Evolutionary conservation across 2,797 vertebrate species (phyloP).

Genomic region (Channa striata): DNA sequence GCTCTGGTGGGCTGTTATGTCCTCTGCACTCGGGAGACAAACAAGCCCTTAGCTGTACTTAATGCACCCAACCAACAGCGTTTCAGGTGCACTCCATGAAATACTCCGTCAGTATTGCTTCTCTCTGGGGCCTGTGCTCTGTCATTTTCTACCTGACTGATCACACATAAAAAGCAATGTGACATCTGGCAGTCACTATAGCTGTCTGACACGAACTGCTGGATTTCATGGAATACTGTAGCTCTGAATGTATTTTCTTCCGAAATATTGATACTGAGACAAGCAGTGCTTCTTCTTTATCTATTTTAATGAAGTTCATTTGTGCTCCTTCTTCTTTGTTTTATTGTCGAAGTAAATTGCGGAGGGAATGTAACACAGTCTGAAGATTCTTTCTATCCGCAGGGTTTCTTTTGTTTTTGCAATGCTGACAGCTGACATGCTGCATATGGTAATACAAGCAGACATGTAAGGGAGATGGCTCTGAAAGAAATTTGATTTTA

Average conservation of each 20-base stretch:
- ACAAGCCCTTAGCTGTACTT: constrained; percentile 80
- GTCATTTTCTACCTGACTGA: constrained; percentile 78
- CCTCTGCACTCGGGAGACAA: constrained; percentile 73
- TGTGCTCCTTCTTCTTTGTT: not conserved
- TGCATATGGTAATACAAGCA: constrained; percentile 60
- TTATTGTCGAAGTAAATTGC: constrained; percentile 16
- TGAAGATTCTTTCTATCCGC: constrained; percentile 47
- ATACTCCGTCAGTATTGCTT: constrained; percentile 60
- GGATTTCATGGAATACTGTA: constrained; percentile 22
- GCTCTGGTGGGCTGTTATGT: constrained; percentile 70
- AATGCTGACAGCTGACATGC: constrained; percentile 63
- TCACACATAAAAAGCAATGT: constrained; percentile 75
- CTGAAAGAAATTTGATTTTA: constrained; percentile 43
- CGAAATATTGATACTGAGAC: constrained; percentile 31
- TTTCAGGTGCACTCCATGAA: constrained; percentile 80
- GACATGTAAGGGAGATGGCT: constrained; percentile 37
- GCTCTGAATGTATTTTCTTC: constrained; percentile 26
- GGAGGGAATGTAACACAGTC: constrained; percentile 20
- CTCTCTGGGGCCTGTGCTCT: constrained; percentile 60
- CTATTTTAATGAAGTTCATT: constrained; percentile 11
- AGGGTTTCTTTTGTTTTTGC: constrained; percentile 36
- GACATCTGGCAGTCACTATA: constrained; percentile 72
- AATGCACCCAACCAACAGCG: constrained; percentile 80
- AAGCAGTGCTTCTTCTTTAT: not conserved
- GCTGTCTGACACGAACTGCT: constrained; percentile 51